A percentile compares a stretch with the other conserved stretches of the same genome.
Evolutionary conservation across 1,140 invertebrate genomes (phyloP).

Genomic region (Mylabris phalerata): DNA sequence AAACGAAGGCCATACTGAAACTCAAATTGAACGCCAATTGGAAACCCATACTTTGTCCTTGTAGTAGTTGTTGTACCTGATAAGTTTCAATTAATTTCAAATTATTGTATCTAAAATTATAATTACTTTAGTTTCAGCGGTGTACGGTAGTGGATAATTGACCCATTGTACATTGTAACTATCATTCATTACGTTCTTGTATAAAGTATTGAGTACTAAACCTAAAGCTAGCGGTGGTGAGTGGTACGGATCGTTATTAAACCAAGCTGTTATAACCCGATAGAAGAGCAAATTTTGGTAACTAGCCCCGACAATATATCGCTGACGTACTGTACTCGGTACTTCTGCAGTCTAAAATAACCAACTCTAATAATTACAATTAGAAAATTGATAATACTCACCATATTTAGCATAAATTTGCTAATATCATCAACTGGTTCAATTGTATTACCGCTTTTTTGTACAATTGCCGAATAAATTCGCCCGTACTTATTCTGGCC

Average conservation of each 20-base stretch:
- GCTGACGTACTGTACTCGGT: slow-evolving; percentile 21
- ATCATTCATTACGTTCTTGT: slow-evolving; percentile 39
- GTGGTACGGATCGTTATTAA: slow-evolving; percentile 61
- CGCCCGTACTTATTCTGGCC: neutral
- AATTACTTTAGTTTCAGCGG: slow-evolving; percentile 26
- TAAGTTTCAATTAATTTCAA: slow-evolving; percentile 13
- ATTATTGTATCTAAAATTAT: slow-evolving; percentile 7
- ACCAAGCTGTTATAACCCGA: slow-evolving; percentile 47
- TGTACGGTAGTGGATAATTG: slow-evolving; percentile 61
- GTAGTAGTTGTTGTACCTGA: slow-evolving; percentile 45
- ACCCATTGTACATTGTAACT: slow-evolving; percentile 48
- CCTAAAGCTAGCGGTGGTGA: slow-evolving; percentile 42
- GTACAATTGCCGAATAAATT: neutral
- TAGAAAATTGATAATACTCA: neutral
- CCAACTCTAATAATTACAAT: neutral
- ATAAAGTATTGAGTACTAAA: slow-evolving; percentile 20
- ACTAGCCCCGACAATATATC: slow-evolving; percentile 45
- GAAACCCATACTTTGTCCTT: slow-evolving; percentile 52
- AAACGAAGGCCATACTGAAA: slow-evolving; percentile 65
- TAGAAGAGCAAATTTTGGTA: slow-evolving; percentile 15
- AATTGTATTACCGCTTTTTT: neutral
- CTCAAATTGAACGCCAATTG: slow-evolving; percentile 57
- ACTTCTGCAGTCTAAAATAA: slow-evolving; percentile 22
- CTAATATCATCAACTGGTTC: neutral
- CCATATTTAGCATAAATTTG: slow-evolving; percentile 1